A percentile compares a stretch with the other conserved stretches of the same genome.
phyloP scores from a whole-genome alignment of 1,140 invertebrate species.

The Diachasmimorpha longicaudata region DNA sequence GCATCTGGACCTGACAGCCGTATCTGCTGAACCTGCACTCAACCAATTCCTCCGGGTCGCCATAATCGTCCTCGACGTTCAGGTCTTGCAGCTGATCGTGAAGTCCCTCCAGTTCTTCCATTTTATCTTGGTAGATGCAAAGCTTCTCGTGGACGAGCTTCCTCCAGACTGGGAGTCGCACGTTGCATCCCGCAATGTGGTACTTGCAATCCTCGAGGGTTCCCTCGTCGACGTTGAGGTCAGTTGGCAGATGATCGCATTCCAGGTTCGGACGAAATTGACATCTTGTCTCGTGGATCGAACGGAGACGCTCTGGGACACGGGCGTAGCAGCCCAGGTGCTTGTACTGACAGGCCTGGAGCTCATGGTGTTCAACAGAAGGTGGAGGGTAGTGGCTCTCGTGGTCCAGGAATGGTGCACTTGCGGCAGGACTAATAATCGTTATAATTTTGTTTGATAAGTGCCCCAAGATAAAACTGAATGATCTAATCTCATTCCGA shows the following conservation, averaged over 20 bases:
- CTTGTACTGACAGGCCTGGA: conserved; percentile 42
- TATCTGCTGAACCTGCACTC: conserved; percentile 40
- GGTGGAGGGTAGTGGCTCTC: conserved; percentile 32
- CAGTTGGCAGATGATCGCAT: conserved; percentile 43
- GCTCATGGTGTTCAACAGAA: conserved; percentile 30
- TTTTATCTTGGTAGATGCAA: conserved; percentile 45
- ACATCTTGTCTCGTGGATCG: conserved; percentile 51
- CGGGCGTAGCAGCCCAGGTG: conserved; percentile 49
- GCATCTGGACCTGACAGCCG: conserved; percentile 50
- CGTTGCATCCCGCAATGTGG: conserved; percentile 41
- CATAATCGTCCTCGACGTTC: not conserved
- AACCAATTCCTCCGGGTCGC: conserved; percentile 34
- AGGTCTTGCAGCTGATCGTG: conserved; percentile 21
- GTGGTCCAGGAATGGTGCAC: conserved; percentile 43
- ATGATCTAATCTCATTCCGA: not conserved
- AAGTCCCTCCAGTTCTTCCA: conserved; percentile 21
- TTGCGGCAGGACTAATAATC: conserved; percentile 25
- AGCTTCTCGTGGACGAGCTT: conserved; percentile 43
- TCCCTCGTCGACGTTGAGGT: conserved; percentile 30
- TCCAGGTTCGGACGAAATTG: conserved; percentile 51
- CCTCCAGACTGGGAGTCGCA: conserved; percentile 41
- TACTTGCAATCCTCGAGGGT: conserved; percentile 42
- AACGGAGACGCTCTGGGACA: conserved; percentile 39
- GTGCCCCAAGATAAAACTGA: not conserved
- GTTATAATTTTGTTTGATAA: not conserved